Base-by-base conservation (phyloP, 1,140 invertebrate genomes). In the Scaptomyza pallida region DNA sequence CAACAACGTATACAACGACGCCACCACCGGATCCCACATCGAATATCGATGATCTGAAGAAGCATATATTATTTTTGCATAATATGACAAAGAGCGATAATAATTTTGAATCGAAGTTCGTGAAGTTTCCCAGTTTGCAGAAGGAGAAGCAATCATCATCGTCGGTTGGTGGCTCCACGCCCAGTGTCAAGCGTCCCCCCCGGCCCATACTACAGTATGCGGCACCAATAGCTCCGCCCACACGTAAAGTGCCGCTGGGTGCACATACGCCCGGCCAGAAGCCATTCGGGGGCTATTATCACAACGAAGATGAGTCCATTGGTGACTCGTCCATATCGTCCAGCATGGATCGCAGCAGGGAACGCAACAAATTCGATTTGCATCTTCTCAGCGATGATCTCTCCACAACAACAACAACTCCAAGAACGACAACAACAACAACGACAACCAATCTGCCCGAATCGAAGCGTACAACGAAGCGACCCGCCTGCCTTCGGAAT, bases 71-170 rank as follows among this genome's bases (percentile, higher is more conserved):
- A 2, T 91, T 90, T 56, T 55, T 91, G 48, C 90, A 91, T 47
- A 91, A 91, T 54, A 76, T 90, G 54, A 91, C 90, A 5, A 91
- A 91, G 52, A 80, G 75, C 23, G 78, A 91, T 52, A 89, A 75
- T 21, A 91, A 86, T 48, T 91, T 91, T 48, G 86, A 91, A 63
- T 90, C 89, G 1, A 91, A 91, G 68, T 91, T 91, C 64, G 90
- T 91, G 5, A 90, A 91, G 21, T 91, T 91, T 47, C 90, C 90
- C 1, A 91, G 81, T 23, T 41, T 91, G n/a, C 78, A 82, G 44
- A 89, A 79, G 17, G 80, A 91, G 12, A 89, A 88, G 15, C 83
- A 80, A 45, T 19, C n/a, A n/a, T n/a, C n/a, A n/a, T n/a, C n/a
- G n/a, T n/a, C 63, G 1, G 30, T 47, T 16, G 50, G 41, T 16